phyloP scores from a whole-genome alignment of 2,113 vertebrate species.

The Delphinus delphis region DNA sequence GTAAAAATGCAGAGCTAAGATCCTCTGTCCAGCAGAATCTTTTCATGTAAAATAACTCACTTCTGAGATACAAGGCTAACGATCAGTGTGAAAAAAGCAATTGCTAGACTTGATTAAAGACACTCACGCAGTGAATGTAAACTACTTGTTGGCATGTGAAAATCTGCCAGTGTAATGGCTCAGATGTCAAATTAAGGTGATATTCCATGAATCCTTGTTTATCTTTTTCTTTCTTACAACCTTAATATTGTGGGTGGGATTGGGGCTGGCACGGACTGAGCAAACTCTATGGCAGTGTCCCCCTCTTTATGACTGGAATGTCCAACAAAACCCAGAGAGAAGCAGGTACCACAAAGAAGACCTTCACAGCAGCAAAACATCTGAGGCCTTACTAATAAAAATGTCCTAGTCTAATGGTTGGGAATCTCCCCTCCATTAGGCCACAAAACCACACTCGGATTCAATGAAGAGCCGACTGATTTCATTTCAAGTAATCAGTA shows the following conservation, averaged over 20 bases:
- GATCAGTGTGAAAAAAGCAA: neutral
- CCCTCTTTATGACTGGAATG: neutral
- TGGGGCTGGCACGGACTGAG: neutral
- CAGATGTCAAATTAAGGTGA: neutral
- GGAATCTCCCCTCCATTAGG: neutral
- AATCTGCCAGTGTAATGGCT: neutral
- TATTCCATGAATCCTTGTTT: neutral
- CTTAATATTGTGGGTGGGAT: fast-evolving
- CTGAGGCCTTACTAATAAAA: neutral
- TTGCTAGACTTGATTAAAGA: neutral
- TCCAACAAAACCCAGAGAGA: neutral
- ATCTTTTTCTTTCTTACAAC: neutral
- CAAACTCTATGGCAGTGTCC: neutral
- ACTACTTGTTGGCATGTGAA: neutral
- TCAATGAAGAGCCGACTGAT: neutral
- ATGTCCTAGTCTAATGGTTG: too few species aligned
- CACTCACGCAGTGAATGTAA: fast-evolving
- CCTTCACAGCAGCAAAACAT: too few species aligned
- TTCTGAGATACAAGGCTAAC: neutral
- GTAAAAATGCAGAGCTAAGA: neutral
- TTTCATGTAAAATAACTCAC: neutral
- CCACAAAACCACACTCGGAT: neutral
- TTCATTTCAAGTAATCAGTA: neutral
- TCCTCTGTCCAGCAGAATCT: neutral
- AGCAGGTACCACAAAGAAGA: neutral